A percentile compares a stretch with the other conserved stretches of the same genome.
Evolutionary conservation across 2,113 vertebrate species (phyloP).

Genomic region (Aphyosemion australe): DNA sequence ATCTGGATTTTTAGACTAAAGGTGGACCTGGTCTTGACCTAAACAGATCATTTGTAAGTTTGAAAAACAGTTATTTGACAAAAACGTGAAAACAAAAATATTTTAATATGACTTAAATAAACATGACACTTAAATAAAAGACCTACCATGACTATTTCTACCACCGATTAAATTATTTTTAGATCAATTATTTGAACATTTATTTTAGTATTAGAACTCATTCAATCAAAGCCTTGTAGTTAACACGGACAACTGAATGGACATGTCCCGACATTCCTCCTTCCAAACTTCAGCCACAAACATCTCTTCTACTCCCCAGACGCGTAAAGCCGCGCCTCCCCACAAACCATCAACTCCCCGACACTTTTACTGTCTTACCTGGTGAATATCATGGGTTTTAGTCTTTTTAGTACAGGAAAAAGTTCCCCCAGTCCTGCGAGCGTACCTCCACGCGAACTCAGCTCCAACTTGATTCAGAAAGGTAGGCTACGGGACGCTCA

Average conservation of each 20-base stretch:
- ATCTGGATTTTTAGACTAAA: not conserved
- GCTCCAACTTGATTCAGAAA: constrained; percentile 53
- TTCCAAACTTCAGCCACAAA: constrained; percentile 24
- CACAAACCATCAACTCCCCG: not conserved
- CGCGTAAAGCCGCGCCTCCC: not conserved
- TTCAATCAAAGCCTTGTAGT: not conserved
- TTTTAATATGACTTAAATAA: too few species aligned
- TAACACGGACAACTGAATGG: constrained; percentile 28
- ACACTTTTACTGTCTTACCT: constrained; percentile 63
- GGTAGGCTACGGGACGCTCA: constrained; percentile 47
- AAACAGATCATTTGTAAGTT: too few species aligned
- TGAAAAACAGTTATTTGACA: too few species aligned
- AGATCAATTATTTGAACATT: too few species aligned
- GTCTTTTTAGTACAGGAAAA: constrained; percentile 39
- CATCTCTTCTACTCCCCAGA: constrained; percentile 1
- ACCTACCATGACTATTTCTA: too few species aligned
- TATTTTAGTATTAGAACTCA: too few species aligned
- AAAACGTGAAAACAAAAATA: too few species aligned
- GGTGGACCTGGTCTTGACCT: too few species aligned
- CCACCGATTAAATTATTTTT: too few species aligned
- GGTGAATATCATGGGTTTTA: constrained; percentile 70
- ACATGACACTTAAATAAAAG: too few species aligned
- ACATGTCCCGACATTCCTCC: constrained; percentile 75
- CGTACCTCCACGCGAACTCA: constrained; percentile 69
- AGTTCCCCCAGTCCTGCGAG: constrained; percentile 50